These are phyloP conservation scores for Oreochromis aureus DNA, from an alignment of 2,113 vertebrate species.

Conservation along the genomic window DNA sequence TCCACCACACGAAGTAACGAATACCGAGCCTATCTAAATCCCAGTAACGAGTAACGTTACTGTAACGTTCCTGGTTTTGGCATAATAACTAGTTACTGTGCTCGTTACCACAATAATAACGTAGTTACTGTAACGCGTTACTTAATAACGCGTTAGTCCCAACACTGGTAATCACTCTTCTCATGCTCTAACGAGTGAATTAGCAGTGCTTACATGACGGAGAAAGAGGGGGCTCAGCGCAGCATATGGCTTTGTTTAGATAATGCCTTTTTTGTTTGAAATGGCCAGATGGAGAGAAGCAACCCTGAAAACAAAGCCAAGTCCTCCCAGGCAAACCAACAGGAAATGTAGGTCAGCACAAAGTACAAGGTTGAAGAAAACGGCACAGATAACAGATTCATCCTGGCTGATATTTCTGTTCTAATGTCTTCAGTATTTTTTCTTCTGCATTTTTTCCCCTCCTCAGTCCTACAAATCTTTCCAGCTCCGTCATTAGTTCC, in stretches of 20 bases:
- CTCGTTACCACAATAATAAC: no score
- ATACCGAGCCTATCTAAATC: no score
- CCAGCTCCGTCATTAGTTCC: neutral
- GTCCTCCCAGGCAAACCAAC: constrained; percentile 44
- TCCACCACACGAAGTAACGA: no score
- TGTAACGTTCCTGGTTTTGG: no score
- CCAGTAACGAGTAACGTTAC: no score
- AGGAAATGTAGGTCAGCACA: constrained; percentile 47
- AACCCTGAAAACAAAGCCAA: constrained; percentile 50
- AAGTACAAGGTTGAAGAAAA: neutral
- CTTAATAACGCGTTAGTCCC: no score
- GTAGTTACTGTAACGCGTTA: no score
- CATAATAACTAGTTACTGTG: no score
- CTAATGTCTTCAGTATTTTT: neutral
- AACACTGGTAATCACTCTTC: neutral
- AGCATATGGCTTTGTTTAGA: constrained; percentile 57
- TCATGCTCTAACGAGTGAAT: neutral
- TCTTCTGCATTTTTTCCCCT: neutral
- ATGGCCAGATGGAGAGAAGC: constrained; percentile 48
- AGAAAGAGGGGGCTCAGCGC: neutral
- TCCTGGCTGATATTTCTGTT: neutral
- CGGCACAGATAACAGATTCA: neutral
- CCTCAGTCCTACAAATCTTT: neutral
- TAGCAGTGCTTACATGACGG: neutral
- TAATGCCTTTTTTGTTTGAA: constrained; percentile 45